Percentiles rank a stretch among this genome's conserved stretches.
Evolutionary conservation across 2,113 vertebrate genomes (phyloP).

Genomic region (Hippocampus mohnikei): DNA sequence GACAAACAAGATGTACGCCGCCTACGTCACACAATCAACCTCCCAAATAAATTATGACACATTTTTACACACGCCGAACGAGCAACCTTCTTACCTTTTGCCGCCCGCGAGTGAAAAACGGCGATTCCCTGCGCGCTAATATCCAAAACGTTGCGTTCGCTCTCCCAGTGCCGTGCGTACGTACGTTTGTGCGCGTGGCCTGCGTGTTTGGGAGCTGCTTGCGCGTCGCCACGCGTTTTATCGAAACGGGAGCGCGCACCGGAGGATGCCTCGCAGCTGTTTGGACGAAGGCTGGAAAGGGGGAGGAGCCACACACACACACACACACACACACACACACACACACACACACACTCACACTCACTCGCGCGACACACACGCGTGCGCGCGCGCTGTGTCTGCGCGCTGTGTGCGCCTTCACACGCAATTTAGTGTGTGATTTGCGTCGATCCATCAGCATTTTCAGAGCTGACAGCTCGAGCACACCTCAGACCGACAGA

Average conservation of each 20-base stretch:
- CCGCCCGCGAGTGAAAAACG: not conserved
- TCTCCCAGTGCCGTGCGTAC: conserved; percentile 8
- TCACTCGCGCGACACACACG: not conserved
- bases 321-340: not conserved
- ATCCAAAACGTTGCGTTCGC: not conserved
- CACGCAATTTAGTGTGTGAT: conserved; percentile 55
- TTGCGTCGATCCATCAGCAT: conserved; percentile 49
- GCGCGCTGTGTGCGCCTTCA: conserved; percentile 41
- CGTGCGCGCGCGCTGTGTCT: not conserved
- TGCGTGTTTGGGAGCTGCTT: conserved; percentile 34
- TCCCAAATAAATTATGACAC: not conserved
- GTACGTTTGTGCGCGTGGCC: conserved; percentile 20
- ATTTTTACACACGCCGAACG: not conserved
- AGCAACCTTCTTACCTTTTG: not conserved
- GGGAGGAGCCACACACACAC: not conserved
- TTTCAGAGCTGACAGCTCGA: conserved; percentile 29
- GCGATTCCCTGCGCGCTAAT: not conserved
- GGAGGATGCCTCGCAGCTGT: conserved; percentile 51
- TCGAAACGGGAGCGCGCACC: conserved; percentile 57
- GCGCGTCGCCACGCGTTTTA: conserved; percentile 64
- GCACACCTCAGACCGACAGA: not conserved
- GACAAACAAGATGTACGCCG: not conserved
- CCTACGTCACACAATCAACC: not conserved
- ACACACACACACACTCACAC: not conserved
- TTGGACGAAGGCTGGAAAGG: conserved; percentile 53